Conservation (phyloP, 2,797 vertebrate genomes). For the Hippopotamyrus pictus region DNA sequence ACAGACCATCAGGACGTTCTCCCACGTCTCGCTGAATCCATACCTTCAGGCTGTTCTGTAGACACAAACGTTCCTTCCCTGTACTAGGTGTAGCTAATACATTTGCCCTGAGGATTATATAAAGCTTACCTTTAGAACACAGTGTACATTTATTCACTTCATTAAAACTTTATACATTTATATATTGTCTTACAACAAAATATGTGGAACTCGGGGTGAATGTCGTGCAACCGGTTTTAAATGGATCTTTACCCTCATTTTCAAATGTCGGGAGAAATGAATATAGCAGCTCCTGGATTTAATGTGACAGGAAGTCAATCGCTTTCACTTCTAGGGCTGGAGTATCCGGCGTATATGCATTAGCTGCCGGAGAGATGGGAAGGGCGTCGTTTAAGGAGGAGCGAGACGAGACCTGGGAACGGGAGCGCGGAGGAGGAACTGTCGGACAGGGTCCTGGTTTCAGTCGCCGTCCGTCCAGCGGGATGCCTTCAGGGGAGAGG, state of each 20-base stretch:
- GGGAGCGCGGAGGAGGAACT: not conserved
- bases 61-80: not conserved
- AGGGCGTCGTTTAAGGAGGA: not conserved
- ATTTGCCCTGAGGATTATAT: not conserved
- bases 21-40: not conserved
- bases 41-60: not conserved
- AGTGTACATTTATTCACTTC: not conserved
- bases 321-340: not conserved
- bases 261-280: not conserved
- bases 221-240: not conserved
- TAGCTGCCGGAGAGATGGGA: not conserved
- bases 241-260: not conserved
- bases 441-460: not conserved
- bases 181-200: conserved; percentile 3
- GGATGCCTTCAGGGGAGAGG: not conserved
- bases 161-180: not conserved
- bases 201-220: not conserved
- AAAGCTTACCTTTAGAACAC: not conserved
- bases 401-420: not conserved
- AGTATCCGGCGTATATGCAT: not conserved
- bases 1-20: not conserved
- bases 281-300: not conserved
- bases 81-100: not conserved
- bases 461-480: not conserved
- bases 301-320: conserved; percentile 3